Evolutionary conservation across 2,888 invertebrate genomes (phyloP), one percentile per base, ranked within the genome.

Genomic region (Aplocera efformata): DNA sequence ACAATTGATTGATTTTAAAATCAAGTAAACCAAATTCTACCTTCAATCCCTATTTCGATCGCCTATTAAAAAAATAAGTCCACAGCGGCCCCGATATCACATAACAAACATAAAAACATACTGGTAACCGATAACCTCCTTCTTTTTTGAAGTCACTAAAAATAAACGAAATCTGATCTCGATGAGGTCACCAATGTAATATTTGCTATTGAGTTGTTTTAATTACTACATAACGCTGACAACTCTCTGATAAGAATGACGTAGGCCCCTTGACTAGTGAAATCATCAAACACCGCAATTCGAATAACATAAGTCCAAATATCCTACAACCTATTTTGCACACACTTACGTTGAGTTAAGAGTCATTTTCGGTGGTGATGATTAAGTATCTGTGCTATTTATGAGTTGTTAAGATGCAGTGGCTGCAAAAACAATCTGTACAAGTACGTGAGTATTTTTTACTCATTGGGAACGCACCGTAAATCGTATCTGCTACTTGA

Each of bases 341-440:
- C 6, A 1, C n/a, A 22, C 4, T 1, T 22, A 1, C 22, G 6
- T n/a, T 22, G 22, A 7, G 3, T 22, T 22, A 22, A 6, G 22
- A 22, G 1, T 22, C 22, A 22, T 7, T 22, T 22, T 22, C 1
- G 22, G 22, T 22, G 22, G 6, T 7, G 22, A 22, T 22, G 22
- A 1, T 22, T n/a, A 22, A 3, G 6, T 7, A 7, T 22, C 13
- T 17, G 13, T 5, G 13, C 13, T 17, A 17, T 3, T 17, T 17
- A 17, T 17, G 13, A 17, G 22, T 6, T 22, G 9, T 58, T 53
- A 56, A 57, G 55, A 60, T 59, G 58, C 53, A 56, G 53, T 53
- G 50, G 63, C 62, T 68, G 67, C 56, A 55, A 67, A 67, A 67
- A 64, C 67, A 64, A 63, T 68, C 62, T 62, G 43, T 37, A 41